Evolutionary conservation across 2,113 vertebrate genomes (phyloP).

Genomic region (Antigone vipio): DNA sequence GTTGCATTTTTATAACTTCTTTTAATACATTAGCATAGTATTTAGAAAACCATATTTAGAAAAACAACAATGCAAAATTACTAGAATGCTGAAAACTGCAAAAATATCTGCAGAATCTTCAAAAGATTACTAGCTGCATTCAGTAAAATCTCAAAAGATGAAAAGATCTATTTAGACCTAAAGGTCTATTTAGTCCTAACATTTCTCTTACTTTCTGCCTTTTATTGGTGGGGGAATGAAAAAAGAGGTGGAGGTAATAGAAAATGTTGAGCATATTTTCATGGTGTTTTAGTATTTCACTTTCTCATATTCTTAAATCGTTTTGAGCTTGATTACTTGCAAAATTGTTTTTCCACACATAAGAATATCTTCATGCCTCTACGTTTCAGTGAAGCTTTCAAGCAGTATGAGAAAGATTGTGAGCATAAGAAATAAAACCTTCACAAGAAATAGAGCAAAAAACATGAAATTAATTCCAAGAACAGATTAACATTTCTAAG

Average conservation of each 20-base stretch:
- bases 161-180: background rate
- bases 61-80: background rate
- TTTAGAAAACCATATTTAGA: background rate
- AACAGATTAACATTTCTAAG: background rate
- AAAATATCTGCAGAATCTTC: background rate
- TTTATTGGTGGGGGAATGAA: background rate
- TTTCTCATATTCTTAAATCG: background rate
- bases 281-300: background rate
- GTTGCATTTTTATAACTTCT: background rate
- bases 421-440: background rate
- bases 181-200: background rate
- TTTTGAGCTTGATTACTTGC: background rate
- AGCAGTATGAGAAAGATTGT: background rate
- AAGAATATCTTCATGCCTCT: background rate
- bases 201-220: background rate
- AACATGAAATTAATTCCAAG: background rate
- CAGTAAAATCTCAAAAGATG: background rate
- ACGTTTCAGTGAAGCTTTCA: background rate
- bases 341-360: background rate
- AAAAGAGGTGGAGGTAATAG: background rate
- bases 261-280: background rate
- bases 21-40: background rate
- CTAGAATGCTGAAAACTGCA: background rate
- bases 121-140: background rate
- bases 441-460: background rate